Evolutionary conservation across 2,888 invertebrate species (phyloP), one percentile per base, ranked within the genome.

Genomic region (Drosophila merina): DNA sequence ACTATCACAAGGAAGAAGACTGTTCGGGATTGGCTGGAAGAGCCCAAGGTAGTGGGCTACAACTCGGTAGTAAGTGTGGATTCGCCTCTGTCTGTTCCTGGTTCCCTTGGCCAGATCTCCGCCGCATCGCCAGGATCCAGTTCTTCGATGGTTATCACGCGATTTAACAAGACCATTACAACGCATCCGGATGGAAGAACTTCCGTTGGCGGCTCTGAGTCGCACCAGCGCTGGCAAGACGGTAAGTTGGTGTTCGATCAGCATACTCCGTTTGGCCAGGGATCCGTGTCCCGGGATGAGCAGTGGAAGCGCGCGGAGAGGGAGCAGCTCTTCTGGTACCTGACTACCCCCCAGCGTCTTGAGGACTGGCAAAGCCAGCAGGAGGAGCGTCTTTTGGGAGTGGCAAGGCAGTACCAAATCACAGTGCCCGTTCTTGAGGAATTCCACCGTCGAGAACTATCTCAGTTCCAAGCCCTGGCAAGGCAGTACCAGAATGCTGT

Each of bases 221-320:
- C 86, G 2, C 85, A 90, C 26, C 86, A 87, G 7, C 88, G 89
- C 30, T 91, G 91, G 89, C 79, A 89, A 5, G 81, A 91, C 58
- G 91, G 91, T 0, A 74, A 89, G 30, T 57, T 91, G 12, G 89
- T 91, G 2, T 89, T 88, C 25, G 89, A 91, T 33, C 76, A 79
- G 10, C 81, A 74, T 25, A 79, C 75, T 12, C 91, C 91, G 0
- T 90, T 91, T 31, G 91, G 90, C 0, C 87, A 86, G 7, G 71
- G 84, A 25, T 58, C 82, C 0, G 78, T 79, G 28, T 81, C 89
- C 0, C 79, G 81, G 4, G 90, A 90, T 31, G 91, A 90, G 31
- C 84, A 87, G 9, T 91, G 91, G 91, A 90, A 91, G 68, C 88
- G 89, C 1, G 88, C 89, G 48, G 91, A 91, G 69, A 89, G 91